These are phyloP conservation scores for Drosophila lacertosa DNA, from an alignment of 1,140 invertebrate genomes.

Conservation along the genomic window DNA sequence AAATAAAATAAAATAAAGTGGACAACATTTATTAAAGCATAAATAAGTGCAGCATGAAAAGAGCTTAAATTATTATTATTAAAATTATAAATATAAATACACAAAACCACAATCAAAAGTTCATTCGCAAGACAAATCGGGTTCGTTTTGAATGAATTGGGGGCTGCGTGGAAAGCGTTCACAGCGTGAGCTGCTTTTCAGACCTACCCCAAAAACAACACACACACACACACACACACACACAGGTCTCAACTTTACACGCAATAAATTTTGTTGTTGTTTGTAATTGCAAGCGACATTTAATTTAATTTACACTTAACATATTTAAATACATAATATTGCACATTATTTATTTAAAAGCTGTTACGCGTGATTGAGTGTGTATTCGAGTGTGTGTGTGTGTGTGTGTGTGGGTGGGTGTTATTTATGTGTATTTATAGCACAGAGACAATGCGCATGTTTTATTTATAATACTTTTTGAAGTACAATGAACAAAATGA, in stretches of 20 bases:
- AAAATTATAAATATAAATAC: background rate
- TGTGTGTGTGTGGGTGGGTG: constrained; percentile 15
- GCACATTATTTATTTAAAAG: constrained; percentile 73
- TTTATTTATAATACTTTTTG: constrained; percentile 74
- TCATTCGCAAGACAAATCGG: background rate
- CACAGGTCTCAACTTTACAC: constrained; percentile 31
- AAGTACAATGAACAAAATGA: constrained; percentile 57
- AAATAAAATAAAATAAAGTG: too few relatives aligned
- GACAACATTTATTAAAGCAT: too few relatives aligned
- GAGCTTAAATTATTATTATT: background rate
- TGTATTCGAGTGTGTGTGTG: constrained; percentile 1
- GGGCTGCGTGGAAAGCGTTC: too few relatives aligned
- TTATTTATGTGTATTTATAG: constrained; percentile 60
- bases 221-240: background rate
- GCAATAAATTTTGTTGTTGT: constrained; percentile 41
- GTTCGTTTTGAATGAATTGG: background rate
- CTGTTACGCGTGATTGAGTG: constrained; percentile 21
- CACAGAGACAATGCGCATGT: constrained; percentile 54
- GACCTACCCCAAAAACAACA: constrained; percentile 30
- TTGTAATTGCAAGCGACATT: constrained; percentile 49
- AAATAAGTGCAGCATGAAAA: background rate
- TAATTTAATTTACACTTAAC: constrained; percentile 72
- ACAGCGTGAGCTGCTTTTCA: background rate
- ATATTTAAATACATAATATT: constrained; percentile 64
- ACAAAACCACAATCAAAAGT: background rate